A percentile compares a stretch with the other conserved stretches of the same genome.
Evolutionary conservation across 2,797 vertebrate species (phyloP).

Genomic region (Pseudochirops cupreus): DNA sequence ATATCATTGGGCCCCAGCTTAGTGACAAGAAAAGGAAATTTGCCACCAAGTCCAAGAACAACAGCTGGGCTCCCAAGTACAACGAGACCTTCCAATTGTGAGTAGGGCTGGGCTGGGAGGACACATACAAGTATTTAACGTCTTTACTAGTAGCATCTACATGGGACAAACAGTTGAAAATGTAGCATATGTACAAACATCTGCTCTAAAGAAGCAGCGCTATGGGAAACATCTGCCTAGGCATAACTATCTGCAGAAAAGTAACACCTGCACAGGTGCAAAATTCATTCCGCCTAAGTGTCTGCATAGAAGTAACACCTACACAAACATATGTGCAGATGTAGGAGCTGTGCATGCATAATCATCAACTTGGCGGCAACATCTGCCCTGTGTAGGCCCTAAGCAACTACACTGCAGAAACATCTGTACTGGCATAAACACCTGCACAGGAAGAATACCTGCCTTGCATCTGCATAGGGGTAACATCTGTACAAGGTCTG

Average conservation of each 20-base stretch:
- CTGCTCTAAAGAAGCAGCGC: not conserved
- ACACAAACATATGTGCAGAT: not conserved
- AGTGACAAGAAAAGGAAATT: constrained; percentile 99
- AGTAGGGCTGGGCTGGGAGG: constrained; percentile 82
- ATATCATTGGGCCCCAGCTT: constrained; percentile 97
- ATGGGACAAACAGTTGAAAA: not conserved
- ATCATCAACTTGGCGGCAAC: not conserved
- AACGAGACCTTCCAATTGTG: constrained; percentile 98
- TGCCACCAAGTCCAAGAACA: constrained; percentile 99
- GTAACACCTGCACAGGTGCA: not conserved
- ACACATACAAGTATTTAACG: not conserved
- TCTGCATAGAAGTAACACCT: not conserved
- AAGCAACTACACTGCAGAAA: not conserved
- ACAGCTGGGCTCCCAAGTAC: constrained; percentile 99
- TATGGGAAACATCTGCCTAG: not conserved
- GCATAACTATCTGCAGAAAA: not conserved
- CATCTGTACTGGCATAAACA: not conserved
- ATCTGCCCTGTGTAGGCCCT: not conserved
- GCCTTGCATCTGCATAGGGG: not conserved
- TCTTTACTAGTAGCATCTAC: not conserved
- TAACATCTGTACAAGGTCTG: not conserved
- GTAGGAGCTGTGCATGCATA: not conserved
- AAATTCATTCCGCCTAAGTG: not conserved
- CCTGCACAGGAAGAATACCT: not conserved
- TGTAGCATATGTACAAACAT: not conserved